Conservation (phyloP, 2,113 vertebrate genomes). For the Phaetusa simplex region DNA sequence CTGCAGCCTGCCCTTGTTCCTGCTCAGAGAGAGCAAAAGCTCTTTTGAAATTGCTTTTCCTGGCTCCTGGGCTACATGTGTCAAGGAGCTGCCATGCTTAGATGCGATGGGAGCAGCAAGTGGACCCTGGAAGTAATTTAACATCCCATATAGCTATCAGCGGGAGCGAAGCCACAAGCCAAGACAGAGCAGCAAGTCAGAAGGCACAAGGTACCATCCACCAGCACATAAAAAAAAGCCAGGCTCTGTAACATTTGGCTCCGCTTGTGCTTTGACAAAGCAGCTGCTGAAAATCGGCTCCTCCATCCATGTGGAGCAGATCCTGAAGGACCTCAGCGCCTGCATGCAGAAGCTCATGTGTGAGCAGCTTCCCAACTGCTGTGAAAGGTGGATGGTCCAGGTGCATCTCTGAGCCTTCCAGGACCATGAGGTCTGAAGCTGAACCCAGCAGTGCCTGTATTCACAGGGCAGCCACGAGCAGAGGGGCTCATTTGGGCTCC, state of each 20-base stretch:
- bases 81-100: neutral
- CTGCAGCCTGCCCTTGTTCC: neutral
- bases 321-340: neutral
- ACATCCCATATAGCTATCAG: neutral
- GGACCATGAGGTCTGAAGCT: neutral
- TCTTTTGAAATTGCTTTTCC: neutral
- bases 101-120: accelerated
- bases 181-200: neutral
- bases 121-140: neutral
- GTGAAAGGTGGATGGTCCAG: neutral
- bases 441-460: neutral
- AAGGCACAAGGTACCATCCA: neutral
- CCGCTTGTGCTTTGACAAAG: neutral
- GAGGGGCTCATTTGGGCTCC: neutral
- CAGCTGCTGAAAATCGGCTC: neutral
- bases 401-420: neutral
- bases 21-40: neutral
- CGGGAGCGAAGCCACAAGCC: accelerated
- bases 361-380: neutral
- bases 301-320: accelerated
- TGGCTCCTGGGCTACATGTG: neutral
- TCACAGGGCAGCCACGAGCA: neutral
- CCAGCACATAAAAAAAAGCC: neutral
- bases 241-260: neutral
- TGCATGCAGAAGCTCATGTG: accelerated